Percentiles rank a stretch among this genome's conserved stretches.
Evolutionary conservation across 2,797 vertebrate species (phyloP).

Genomic region (Notamacropus eugenii): DNA sequence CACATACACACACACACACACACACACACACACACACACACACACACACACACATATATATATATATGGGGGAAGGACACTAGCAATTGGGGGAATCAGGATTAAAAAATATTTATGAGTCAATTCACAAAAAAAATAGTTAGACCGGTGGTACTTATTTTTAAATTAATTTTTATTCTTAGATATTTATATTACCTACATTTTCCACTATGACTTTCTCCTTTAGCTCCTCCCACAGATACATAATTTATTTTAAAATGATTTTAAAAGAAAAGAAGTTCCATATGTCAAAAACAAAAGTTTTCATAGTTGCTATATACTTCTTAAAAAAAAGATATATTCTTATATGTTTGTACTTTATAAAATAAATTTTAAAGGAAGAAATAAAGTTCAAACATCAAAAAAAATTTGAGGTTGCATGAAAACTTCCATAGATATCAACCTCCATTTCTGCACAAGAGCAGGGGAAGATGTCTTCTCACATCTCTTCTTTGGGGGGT

Average conservation of each 20-base stretch:
- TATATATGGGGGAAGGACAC: neutral
- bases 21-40: too few species aligned
- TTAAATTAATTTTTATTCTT: neutral
- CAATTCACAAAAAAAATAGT: neutral
- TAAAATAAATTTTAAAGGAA: neutral
- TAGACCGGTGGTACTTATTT: neutral
- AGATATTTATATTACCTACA: neutral
- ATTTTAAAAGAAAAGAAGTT: neutral
- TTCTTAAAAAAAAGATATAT: neutral
- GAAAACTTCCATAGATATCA: neutral
- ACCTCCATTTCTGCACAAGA: neutral
- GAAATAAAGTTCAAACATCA: neutral
- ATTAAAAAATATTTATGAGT: neutral
- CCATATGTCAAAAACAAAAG: neutral
- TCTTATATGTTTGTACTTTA: neutral
- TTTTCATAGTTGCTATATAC: neutral
- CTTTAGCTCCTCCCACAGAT: neutral
- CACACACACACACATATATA: too few species aligned
- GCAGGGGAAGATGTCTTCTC: neutral
- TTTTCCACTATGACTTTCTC: neutral
- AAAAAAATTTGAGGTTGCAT: neutral
- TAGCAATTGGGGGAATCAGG: neutral
- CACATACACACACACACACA: too few species aligned
- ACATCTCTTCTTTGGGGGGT: neutral
- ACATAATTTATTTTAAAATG: neutral